Base-by-base conservation (phyloP, 2,113 vertebrate genomes). In the Origma solitaria region DNA sequence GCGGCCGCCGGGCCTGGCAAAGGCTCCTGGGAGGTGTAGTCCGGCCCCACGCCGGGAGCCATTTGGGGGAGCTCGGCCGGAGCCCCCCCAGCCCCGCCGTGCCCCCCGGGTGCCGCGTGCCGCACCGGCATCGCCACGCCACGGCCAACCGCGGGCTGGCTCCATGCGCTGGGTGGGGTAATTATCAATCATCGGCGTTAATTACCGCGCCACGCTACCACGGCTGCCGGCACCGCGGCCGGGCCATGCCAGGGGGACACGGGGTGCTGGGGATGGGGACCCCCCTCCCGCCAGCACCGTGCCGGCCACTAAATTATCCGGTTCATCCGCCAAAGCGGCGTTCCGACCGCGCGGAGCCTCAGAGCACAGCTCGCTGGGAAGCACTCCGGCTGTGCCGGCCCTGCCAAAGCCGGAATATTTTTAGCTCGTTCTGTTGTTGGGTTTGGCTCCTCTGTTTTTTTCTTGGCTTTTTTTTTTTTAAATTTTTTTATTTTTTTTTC, bases 341-440 rank as follows among this genome's bases (percentile, higher is more conserved):
- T 91, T 97, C 95, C 96, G 93, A 86, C 94, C 65, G 95, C 90
- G 80, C 92, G 72, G 96, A 94, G 97, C 93, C 96, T 94, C 96
- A 25, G 94, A 97, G 97, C 79, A 82, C 84, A 73, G 97, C 92
- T 97, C 92, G 97, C 96, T 95, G 97, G 97, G 98, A 98, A 96
- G 94, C 95, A 96, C 97, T 98, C 97, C 79, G 98, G 97, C 98
- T 96, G 96, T 5, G 82, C 71, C 95, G 95, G 96, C 97, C 94
- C 94, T 98, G 98, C 97, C 98, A 98, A 98, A 98, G 96, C 97
- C 70, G 18, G 97, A 98, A 97, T 98, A 98, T 98, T 98, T 98
- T 98, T 98, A 98, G 98, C 97, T 97, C 95, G 81, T 97, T 98
- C 97, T 97, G 97, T 98, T 97, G 97, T 97, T 97, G 97, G 96